phyloP scores from a whole-genome alignment of 2,113 vertebrate species.

The Prietella phreatophila region DNA sequence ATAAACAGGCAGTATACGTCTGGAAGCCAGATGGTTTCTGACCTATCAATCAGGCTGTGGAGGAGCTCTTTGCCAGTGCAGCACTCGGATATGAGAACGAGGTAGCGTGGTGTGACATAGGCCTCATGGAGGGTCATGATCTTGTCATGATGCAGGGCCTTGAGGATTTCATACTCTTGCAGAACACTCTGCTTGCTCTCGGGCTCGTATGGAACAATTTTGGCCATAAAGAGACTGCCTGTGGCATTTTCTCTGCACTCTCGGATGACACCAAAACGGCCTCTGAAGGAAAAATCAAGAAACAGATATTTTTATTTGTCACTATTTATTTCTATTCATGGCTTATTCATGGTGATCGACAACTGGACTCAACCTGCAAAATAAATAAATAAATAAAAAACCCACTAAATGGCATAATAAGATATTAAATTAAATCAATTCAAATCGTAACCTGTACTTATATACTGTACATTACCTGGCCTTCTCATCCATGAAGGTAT shows the following conservation, averaged over 20 bases:
- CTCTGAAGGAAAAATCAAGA: constrained; percentile 68
- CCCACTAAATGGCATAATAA: not conserved
- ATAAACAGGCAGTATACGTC: not conserved
- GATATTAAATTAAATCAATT: not conserved
- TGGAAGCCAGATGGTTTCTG: constrained; percentile 7
- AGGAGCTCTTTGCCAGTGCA: constrained; percentile 92
- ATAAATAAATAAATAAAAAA: not conserved
- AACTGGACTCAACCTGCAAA: not conserved
- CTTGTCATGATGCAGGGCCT: constrained; percentile 87
- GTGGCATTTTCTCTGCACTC: constrained; percentile 94
- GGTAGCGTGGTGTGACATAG: constrained; percentile 94
- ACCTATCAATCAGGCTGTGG: constrained; percentile 94
- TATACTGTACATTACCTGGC: constrained; percentile 76
- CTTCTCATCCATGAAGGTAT: constrained; percentile 97
- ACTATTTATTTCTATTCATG: not conserved
- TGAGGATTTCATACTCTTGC: constrained; percentile 95
- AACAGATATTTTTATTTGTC: not conserved
- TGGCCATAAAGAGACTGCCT: constrained; percentile 90
- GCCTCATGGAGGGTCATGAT: constrained; percentile 95
- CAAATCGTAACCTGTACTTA: not conserved
- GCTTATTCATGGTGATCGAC: not conserved
- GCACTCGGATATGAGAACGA: constrained; percentile 93
- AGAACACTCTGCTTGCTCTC: constrained; percentile 85
- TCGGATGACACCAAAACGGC: constrained; percentile 91
- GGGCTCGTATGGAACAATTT: constrained; percentile 90